A percentile compares a stretch with the other conserved stretches of the same genome.
Evolutionary conservation across 2,113 vertebrate species (phyloP).

Genomic region (Thunnus maccoyii): DNA sequence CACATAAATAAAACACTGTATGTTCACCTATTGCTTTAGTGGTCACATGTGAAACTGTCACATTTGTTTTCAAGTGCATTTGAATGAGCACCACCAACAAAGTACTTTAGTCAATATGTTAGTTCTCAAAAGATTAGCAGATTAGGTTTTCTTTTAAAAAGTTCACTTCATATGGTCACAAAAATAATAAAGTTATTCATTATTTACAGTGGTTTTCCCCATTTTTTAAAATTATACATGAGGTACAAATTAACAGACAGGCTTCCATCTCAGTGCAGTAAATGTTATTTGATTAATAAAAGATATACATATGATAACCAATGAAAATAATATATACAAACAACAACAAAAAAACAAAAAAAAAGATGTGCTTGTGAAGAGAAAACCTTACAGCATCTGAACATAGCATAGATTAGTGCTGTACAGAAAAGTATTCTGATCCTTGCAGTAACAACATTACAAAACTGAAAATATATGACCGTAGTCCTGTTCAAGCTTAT

Average conservation of each 20-base stretch:
- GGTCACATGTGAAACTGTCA: slow-evolving; percentile 10
- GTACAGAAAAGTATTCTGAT: slow-evolving; percentile 15
- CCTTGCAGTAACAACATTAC: slow-evolving; percentile 17
- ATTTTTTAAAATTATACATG: slow-evolving; percentile 16
- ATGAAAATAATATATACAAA: slow-evolving; percentile 33
- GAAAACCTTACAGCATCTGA: background rate
- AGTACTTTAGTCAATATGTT: slow-evolving; percentile 2
- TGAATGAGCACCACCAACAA: slow-evolving; percentile 36
- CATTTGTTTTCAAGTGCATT: slow-evolving; percentile 25
- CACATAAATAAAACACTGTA: background rate
- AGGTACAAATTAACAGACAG: slow-evolving; percentile 11
- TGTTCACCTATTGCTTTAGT: slow-evolving; percentile 27
- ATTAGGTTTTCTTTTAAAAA: background rate
- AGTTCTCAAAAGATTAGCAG: background rate
- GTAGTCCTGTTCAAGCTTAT: slow-evolving; percentile 23
- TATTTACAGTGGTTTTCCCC: slow-evolving; percentile 56
- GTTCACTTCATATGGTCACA: slow-evolving; percentile 21
- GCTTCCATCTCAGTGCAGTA: slow-evolving; percentile 7
- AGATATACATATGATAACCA: slow-evolving; percentile 23
- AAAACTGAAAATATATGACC: slow-evolving; percentile 38
- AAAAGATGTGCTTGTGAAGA: background rate
- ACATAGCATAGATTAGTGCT: slow-evolving; percentile 32
- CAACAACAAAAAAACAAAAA: slow-evolving; percentile 25
- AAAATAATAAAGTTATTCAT: background rate
- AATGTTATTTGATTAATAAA: slow-evolving; percentile 24